Percentiles rank a stretch among this genome's conserved stretches.
These are phyloP conservation scores for Cyprinus carpio DNA, from an alignment of 2,113 vertebrate species.

Conservation along the genomic window DNA sequence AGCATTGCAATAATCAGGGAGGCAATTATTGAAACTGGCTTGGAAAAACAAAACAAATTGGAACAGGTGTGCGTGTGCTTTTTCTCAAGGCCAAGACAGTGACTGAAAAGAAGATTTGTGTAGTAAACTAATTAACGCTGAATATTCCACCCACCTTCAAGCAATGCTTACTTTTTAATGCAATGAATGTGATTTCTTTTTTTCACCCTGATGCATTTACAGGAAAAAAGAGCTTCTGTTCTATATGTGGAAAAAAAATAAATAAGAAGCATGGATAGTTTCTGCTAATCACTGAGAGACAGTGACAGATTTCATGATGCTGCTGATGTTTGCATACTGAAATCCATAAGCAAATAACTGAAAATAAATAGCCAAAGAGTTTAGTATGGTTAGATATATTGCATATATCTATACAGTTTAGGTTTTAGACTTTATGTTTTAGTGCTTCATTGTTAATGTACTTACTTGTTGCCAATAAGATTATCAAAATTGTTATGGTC, in stretches of 20 bases:
- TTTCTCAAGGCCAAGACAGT: slow-evolving; percentile 48
- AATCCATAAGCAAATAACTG: neutral
- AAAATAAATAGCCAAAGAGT: neutral
- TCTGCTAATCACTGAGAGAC: slow-evolving; percentile 18
- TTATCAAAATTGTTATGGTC: neutral
- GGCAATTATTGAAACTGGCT: neutral
- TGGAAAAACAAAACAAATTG: slow-evolving; percentile 1
- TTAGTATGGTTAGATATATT: neutral
- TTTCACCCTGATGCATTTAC: slow-evolving; percentile 19
- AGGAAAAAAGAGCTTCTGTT: neutral
- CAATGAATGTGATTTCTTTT: neutral
- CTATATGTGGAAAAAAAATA: neutral
- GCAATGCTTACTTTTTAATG: neutral
- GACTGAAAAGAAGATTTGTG: slow-evolving; percentile 43
- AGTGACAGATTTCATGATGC: neutral
- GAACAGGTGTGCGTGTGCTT: slow-evolving; percentile 17
- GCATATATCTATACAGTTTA: too few species aligned
- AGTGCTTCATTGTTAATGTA: too few species aligned
- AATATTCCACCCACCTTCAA: slow-evolving; percentile 46
- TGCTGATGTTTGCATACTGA: neutral
- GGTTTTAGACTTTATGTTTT: too few species aligned
- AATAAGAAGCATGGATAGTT: neutral
- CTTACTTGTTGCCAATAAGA: too few species aligned
- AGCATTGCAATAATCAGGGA: slow-evolving; percentile 7
- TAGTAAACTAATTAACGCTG: slow-evolving; percentile 47